Evolutionary conservation across 2,888 invertebrate species (phyloP), one percentile per base, ranked within the genome.

Genomic region (Entomobrya multifasciata): DNA sequence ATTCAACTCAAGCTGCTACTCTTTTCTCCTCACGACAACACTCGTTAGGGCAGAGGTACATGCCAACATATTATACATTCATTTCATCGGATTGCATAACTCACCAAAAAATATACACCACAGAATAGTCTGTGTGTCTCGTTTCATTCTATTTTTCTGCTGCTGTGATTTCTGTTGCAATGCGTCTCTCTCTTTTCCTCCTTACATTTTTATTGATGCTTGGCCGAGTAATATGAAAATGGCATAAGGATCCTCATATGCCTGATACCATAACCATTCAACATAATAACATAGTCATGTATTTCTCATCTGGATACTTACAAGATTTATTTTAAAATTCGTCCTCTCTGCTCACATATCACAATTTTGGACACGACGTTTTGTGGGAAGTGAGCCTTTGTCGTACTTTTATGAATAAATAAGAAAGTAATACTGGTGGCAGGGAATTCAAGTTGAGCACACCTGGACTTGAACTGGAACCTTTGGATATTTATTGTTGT

Each of bases 131-230:
- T 74, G 36, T 67, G 13, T 72, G 44, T 67, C 81, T 25, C 72
- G 60, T 72, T 81, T 81, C 72, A 47, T 57, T 52, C 25, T 70
- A 62, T 74, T 74, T 74, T 82, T 82, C 82, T 82, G 72, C 44
- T 74, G 74, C 74, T 82, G 74, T 82, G 82, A 82, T 82, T 82
- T 82, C 74, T 72, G 72, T 74, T 82, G 74, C 82, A 82, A 74
- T 82, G 49, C 74, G 57, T 25, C 82, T 74, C 62, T 74, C 41
- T 81, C 72, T 60, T 25, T 76, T 30, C 55, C 70, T 80, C 49
- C 70, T 77, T 77, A 30, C 27, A 74, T 70, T 62, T 80, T 72
- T 57, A 82, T 82, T 81, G 52, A 70, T 62, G 82, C 57, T 47
- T 55, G 57, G 47, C 36, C 5, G 36, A 36, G 36, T 36, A 36